A percentile compares a stretch with the other conserved stretches of the same genome.
Evolutionary conservation across 2,888 invertebrate species (phyloP).

Genomic region (Lysandra bellargus): DNA sequence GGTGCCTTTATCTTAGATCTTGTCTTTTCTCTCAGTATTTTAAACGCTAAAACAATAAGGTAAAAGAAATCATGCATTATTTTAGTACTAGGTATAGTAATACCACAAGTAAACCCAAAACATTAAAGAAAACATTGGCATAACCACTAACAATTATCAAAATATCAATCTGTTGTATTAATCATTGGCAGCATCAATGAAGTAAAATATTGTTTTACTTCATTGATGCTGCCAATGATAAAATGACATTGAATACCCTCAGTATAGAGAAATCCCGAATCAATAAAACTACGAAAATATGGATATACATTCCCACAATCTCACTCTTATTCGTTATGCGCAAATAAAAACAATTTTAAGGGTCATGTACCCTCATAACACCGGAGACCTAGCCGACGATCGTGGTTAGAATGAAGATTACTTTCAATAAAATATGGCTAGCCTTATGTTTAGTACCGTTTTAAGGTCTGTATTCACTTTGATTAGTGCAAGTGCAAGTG

Average conservation of each 20-base stretch:
- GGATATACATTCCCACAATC: background rate
- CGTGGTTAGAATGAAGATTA: background rate
- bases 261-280: background rate
- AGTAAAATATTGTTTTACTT: background rate
- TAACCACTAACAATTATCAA: no score
- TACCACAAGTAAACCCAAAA: no score
- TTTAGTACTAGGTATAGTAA: background rate
- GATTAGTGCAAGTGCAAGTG: no score
- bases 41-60: no score
- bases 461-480: no score
- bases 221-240: background rate
- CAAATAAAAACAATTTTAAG: conserved; percentile 25
- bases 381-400: conserved; percentile 1
- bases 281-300: background rate
- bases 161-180: no score
- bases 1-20: no score
- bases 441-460: background rate
- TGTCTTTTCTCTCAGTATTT: no score
- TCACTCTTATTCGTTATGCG: background rate
- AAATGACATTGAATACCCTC: background rate
- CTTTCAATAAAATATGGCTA: conserved; percentile 1
- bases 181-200: no score
- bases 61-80: background rate
- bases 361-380: conserved; percentile 8
- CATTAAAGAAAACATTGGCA: no score